These are phyloP conservation scores for Chaunax sp. DNA, from an alignment of 2,797 vertebrate species.

Conservation along the genomic window DNA sequence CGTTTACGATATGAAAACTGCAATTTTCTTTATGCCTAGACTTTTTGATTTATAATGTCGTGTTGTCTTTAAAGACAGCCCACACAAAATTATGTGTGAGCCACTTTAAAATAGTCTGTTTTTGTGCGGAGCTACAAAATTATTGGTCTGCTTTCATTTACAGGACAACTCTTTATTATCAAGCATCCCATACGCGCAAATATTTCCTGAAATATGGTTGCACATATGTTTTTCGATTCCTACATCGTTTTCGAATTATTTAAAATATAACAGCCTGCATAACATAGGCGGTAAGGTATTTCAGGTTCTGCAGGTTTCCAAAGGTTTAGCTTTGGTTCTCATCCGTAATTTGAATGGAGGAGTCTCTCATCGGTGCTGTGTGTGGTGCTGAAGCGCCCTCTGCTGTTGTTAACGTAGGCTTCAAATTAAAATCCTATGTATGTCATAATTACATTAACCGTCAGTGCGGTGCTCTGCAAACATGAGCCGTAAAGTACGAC, in stretches of 20 bases:
- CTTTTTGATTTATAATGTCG: neutral
- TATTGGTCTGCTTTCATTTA: neutral
- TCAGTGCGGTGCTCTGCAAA: neutral
- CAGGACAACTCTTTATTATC: neutral
- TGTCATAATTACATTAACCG: no score
- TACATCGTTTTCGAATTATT: neutral
- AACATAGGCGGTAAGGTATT: accelerated
- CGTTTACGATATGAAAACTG: neutral
- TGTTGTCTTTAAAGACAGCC: neutral
- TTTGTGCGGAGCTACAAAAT: neutral
- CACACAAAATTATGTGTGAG: no score
- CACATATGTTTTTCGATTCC: neutral
- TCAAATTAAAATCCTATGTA: accelerated
- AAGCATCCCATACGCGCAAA: neutral
- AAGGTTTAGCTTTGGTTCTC: neutral
- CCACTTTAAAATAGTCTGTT: neutral
- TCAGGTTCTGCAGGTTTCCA: neutral
- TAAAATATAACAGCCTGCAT: neutral
- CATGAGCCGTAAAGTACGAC: neutral
- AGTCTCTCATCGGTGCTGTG: neutral
- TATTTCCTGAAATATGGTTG: no score
- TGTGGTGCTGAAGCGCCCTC: conserved; percentile 57
- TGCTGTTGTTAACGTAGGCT: conserved; percentile 27
- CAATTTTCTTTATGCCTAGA: neutral
- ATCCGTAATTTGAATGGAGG: neutral